These are phyloP conservation scores for Malurus splendens DNA, from an alignment of 2,797 vertebrate species.

Conservation along the genomic window DNA sequence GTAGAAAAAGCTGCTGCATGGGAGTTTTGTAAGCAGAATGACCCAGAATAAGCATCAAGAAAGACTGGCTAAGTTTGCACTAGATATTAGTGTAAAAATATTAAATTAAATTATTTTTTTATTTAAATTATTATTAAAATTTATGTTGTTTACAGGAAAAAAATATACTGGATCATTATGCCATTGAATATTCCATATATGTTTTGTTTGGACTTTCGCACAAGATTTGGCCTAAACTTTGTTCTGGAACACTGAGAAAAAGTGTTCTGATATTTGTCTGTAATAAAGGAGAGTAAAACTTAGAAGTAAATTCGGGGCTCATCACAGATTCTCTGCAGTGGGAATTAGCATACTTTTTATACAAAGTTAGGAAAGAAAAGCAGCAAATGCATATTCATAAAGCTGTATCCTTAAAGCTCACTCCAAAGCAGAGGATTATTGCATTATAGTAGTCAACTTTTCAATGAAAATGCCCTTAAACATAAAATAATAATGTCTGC, in stretches of 20 bases:
- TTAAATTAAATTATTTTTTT: too few species aligned
- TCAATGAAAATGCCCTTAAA: constrained; percentile 28
- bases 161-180: background rate
- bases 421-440: constrained; percentile 5
- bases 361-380: constrained; percentile 15
- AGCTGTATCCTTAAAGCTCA: background rate
- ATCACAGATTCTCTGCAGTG: constrained; percentile 5
- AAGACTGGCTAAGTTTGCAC: background rate
- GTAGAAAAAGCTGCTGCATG: background rate
- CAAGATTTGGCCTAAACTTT: constrained; percentile 1
- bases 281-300: constrained; percentile 14
- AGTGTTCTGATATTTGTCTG: background rate
- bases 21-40: background rate
- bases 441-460: constrained; percentile 18
- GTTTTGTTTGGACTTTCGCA: constrained; percentile 4
- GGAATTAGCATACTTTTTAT: constrained; percentile 26
- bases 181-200: background rate
- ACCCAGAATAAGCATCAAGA: background rate
- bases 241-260: background rate
- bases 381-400: constrained; percentile 48
- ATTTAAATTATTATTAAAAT: background rate
- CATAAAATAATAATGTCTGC: constrained; percentile 16
- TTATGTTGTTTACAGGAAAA: background rate
- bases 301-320: constrained; percentile 23
- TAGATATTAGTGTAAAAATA: background rate